Evolutionary conservation across 1,140 invertebrate species (phyloP), one percentile per base, ranked within the genome.

Genomic region (Centruroides vittatus): DNA sequence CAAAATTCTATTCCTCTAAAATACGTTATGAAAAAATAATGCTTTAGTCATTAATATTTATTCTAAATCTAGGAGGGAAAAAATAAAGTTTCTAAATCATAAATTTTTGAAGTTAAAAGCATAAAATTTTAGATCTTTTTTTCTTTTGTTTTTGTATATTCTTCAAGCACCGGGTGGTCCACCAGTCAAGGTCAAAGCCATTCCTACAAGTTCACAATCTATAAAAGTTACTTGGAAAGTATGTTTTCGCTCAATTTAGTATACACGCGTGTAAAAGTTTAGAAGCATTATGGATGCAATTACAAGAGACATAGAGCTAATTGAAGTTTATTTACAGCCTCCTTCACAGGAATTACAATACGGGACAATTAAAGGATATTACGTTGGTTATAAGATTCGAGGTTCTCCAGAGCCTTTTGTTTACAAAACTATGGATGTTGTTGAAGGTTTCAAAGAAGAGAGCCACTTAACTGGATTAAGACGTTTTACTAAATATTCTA

Each of bases 151-250:
- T 48, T 35, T 51, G 6, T 47, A n/a, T 54, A 53, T 3, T 13
- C 12, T 56, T 46, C 4, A 9, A 75, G 73, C 72, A 35, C 76
- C 76, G 3, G 70, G 70, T 9, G 75, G 74, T 3, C 71, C 75
- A 11, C 76, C 76, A 12, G 57, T 65, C 5, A 67, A 74, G 55
- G 70, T 77, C 3, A 66, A 68, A 56, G 72, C 73, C 7, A 68
- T 70, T 59, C 70, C 76, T 5, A 68, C 74, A 2, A 72, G 73
- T 23, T 75, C 76, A n/a, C 73, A 75, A 54, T 70, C 73, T 4
- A 67, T 78, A 1, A 70, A 73, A 62, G 72, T 76, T 35, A 69
- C 67, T 13, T 76, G 74, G 74, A 70, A 71, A 70, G 74, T 76
- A 65, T 41, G 65, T 72, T 57, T 23, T 23, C 23, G 23, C 23